Percentiles rank a stretch among this genome's conserved stretches.
Evolutionary conservation across 1,140 invertebrate species (phyloP).

Genomic region (Cydia pomonella): DNA sequence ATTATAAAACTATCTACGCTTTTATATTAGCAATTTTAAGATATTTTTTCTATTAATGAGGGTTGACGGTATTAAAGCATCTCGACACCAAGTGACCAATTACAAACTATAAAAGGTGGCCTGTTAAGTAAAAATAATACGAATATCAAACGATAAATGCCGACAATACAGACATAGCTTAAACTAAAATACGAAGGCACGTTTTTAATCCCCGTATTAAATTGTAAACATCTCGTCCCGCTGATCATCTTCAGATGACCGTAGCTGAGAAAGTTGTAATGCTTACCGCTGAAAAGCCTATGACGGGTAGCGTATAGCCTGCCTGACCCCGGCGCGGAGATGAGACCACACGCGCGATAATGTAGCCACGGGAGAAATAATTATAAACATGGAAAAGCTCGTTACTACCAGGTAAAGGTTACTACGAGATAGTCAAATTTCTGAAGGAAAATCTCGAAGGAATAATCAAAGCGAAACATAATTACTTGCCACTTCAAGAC

Average conservation of each 20-base stretch:
- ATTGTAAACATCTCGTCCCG: neutral
- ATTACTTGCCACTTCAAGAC: neutral
- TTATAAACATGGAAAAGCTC: constrained; percentile 5
- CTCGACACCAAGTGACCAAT: too few species aligned
- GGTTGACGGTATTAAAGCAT: neutral
- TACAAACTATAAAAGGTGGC: too few species aligned
- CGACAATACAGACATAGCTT: too few species aligned
- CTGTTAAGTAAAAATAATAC: too few species aligned
- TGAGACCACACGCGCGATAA: constrained; percentile 16
- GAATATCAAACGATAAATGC: too few species aligned
- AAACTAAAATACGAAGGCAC: too few species aligned
- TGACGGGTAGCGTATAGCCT: constrained; percentile 13
- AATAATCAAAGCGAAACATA: neutral
- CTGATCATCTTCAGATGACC: constrained; percentile 16
- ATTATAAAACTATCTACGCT: neutral
- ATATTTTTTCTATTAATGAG: neutral
- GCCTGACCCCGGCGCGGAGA: constrained; percentile 2
- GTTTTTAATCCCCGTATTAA: neutral
- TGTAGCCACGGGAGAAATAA: neutral
- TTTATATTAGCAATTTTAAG: neutral
- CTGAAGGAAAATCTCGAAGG: neutral
- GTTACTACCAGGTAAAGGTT: neutral
- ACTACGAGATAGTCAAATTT: constrained; percentile 3
- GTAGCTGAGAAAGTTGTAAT: constrained; percentile 4
- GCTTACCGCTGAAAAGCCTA: neutral